Evolutionary conservation across 2,888 invertebrate genomes (phyloP).

Genomic region (Imbricaverruca yamaguchii): DNA sequence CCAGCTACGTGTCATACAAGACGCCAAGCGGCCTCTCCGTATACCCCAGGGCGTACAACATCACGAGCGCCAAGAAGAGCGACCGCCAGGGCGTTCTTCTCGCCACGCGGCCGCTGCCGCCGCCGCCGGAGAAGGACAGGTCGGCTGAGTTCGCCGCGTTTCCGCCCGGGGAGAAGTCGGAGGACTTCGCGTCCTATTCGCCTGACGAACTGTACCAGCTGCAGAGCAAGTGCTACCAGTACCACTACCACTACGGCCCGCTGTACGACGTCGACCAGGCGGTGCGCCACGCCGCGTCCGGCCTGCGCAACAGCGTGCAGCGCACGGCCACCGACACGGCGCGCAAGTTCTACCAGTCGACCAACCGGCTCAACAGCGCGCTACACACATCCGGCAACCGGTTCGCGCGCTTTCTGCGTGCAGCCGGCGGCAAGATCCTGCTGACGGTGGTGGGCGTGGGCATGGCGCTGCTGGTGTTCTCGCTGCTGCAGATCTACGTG

Average conservation of each 20-base stretch:
- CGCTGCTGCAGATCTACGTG: slow-evolving; percentile 21
- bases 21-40: background rate
- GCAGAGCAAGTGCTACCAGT: slow-evolving; percentile 8
- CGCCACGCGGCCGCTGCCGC: background rate
- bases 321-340: background rate
- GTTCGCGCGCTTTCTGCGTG: slow-evolving; percentile 55
- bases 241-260: slow-evolving; percentile 22
- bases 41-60: background rate
- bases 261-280: slow-evolving; percentile 9
- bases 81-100: background rate
- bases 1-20: slow-evolving; percentile 15
- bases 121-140: background rate
- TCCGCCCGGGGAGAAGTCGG: background rate
- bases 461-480: slow-evolving; percentile 5
- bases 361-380: slow-evolving; percentile 30
- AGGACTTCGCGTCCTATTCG: slow-evolving; percentile 4
- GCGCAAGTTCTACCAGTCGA: background rate
- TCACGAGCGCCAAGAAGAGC: background rate
- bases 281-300: background rate
- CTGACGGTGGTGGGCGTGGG: slow-evolving; percentile 9
- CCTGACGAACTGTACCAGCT: background rate
- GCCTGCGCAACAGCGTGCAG: background rate
- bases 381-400: slow-evolving; percentile 48
- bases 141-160: background rate
- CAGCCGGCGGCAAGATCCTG: slow-evolving; percentile 14